Conservation (phyloP, 2,888 invertebrate genomes). For the Eristalinus sepulchralis region DNA sequence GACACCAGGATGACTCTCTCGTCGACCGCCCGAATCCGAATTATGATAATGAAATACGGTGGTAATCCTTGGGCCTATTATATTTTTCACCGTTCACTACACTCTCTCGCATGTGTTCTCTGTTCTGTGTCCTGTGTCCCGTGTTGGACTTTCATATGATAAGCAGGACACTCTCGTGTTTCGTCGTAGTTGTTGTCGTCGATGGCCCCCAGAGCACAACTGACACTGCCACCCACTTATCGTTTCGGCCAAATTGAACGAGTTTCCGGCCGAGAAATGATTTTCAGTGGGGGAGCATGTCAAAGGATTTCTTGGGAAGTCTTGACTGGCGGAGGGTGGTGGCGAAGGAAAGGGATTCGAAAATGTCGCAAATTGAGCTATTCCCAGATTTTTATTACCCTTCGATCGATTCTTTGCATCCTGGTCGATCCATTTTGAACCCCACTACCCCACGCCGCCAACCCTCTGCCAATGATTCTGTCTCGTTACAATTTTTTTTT, state of each 20-base stretch:
- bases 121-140: constrained; percentile 24
- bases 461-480: not conserved
- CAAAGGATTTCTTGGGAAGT: not conserved
- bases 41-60: constrained; percentile 70
- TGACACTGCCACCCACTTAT: constrained; percentile 10
- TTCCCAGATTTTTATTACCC: constrained; percentile 71
- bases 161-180: constrained; percentile 44
- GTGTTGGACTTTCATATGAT: constrained; percentile 55
- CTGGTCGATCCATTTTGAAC: constrained; percentile 15
- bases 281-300: not conserved
- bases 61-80: constrained; percentile 62
- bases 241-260: constrained; percentile 54
- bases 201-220: not conserved
- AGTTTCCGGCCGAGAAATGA: constrained; percentile 46
- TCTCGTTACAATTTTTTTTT: constrained; percentile 14
- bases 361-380: constrained; percentile 70
- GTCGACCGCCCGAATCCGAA: constrained; percentile 27
- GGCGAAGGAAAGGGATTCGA: constrained; percentile 34
- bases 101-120: not conserved
- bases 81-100: constrained; percentile 56
- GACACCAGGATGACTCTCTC: not conserved
- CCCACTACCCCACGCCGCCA: not conserved
- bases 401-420: constrained; percentile 65
- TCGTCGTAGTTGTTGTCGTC: too few relatives aligned
- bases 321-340: not conserved